Conservation (phyloP, 2,888 invertebrate species). For the Boloria euphrosyne region DNA sequence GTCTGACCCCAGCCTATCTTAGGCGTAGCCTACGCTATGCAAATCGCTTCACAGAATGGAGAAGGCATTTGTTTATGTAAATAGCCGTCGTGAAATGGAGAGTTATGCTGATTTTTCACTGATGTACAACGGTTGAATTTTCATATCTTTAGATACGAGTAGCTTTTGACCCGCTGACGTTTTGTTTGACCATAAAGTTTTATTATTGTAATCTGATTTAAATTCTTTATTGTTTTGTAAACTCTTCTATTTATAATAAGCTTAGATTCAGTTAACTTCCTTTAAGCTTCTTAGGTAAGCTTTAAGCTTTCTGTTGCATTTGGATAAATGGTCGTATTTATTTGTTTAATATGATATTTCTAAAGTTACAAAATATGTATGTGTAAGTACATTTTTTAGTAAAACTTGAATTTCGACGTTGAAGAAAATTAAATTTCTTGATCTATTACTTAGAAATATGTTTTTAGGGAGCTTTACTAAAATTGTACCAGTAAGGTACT, state of each 20-base stretch:
- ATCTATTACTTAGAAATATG: too few relatives aligned
- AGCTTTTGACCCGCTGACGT: constrained; percentile 41
- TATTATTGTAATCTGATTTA: constrained; percentile 30
- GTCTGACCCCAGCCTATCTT: constrained; percentile 20
- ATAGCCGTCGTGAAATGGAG: constrained; percentile 49
- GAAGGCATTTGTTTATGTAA: constrained; percentile 54
- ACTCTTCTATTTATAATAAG: constrained; percentile 7
- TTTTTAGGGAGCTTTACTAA: too few relatives aligned
- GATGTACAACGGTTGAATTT: constrained; percentile 47
- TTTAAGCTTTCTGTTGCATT: too few relatives aligned
- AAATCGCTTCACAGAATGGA: constrained; percentile 46
- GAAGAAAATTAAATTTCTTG: too few relatives aligned
- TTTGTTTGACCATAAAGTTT: constrained; percentile 35
- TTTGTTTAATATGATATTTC: too few relatives aligned
- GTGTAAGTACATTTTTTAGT: too few relatives aligned
- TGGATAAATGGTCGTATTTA: too few relatives aligned
- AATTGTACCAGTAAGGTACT: too few relatives aligned
- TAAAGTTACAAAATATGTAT: too few relatives aligned
- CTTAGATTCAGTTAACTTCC: neutral
- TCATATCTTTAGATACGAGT: constrained; percentile 44
- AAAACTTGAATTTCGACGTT: too few relatives aligned
- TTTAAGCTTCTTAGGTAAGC: too few relatives aligned
- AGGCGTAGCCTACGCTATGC: constrained; percentile 50
- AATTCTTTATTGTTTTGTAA: constrained; percentile 1
- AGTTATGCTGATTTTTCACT: constrained; percentile 54